Conservation (phyloP, 2,888 invertebrate genomes). For the Junonia oenone region DNA sequence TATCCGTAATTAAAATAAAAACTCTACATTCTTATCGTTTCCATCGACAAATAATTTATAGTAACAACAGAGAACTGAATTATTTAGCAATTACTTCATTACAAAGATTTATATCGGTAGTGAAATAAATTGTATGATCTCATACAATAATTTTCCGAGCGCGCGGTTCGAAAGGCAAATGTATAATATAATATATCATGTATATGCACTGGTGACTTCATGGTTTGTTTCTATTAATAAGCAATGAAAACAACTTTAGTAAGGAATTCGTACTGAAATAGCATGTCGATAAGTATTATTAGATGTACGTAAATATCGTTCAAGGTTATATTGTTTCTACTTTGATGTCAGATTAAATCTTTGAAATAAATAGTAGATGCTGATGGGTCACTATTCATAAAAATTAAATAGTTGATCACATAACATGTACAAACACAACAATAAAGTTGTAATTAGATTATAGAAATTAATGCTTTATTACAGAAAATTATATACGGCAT, state of each 20-base stretch:
- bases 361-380: too few relatives aligned
- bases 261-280: not conserved
- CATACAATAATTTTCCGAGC: conserved; percentile 2
- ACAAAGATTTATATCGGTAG: not conserved
- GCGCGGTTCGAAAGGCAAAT: not conserved
- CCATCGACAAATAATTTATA: not conserved
- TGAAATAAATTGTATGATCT: not conserved
- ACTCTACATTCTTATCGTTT: not conserved
- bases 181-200: not conserved
- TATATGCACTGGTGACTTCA: not conserved
- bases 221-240: not conserved
- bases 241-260: not conserved
- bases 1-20: not conserved
- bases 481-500: too few relatives aligned
- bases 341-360: not conserved
- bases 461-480: too few relatives aligned
- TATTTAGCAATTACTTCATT: not conserved
- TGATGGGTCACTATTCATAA: too few relatives aligned
- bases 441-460: too few relatives aligned
- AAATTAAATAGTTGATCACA: too few relatives aligned
- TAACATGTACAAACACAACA: too few relatives aligned
- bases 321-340: not conserved
- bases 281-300: not conserved
- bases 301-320: not conserved
- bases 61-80: not conserved